A percentile compares a stretch with the other conserved stretches of the same genome.
phyloP scores from a whole-genome alignment of 2,113 vertebrate species.

The Bubo blakistoni region DNA sequence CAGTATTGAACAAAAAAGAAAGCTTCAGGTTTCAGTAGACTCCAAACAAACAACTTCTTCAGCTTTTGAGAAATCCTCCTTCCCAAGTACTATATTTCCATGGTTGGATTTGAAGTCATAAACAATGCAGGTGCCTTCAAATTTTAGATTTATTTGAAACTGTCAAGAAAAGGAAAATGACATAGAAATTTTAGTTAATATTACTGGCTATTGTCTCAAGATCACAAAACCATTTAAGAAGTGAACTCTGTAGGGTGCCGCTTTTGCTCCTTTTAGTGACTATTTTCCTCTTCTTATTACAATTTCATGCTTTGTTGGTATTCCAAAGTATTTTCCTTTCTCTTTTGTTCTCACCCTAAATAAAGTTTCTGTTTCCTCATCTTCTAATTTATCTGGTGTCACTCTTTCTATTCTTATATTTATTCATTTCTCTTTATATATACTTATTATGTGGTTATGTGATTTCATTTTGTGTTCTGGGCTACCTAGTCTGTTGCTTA shows the following conservation, averaged over 20 bases:
- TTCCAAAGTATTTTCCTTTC: neutral
- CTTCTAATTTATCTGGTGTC: neutral
- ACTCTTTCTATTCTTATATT: neutral
- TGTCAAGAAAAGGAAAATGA: neutral
- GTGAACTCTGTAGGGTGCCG: neutral
- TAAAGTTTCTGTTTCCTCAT: neutral
- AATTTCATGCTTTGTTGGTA: neutral
- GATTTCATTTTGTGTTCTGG: neutral
- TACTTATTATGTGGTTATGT: neutral
- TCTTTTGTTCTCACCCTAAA: neutral
- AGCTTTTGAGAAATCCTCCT: neutral
- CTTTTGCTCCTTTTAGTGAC: neutral
- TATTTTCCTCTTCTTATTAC: neutral
- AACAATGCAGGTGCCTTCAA: neutral
- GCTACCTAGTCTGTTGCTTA: neutral
- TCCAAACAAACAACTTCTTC: neutral
- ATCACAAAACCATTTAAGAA: neutral
- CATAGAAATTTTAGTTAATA: neutral
- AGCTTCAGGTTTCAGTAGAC: neutral
- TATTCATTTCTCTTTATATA: neutral
- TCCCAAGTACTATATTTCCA: neutral
- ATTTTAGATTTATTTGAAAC: neutral
- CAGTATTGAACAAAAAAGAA: neutral
- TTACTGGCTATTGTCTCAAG: neutral
- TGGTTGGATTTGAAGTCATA: neutral